Conservation (phyloP, 2,797 vertebrate genomes). For the Oreochromis grahami region DNA sequence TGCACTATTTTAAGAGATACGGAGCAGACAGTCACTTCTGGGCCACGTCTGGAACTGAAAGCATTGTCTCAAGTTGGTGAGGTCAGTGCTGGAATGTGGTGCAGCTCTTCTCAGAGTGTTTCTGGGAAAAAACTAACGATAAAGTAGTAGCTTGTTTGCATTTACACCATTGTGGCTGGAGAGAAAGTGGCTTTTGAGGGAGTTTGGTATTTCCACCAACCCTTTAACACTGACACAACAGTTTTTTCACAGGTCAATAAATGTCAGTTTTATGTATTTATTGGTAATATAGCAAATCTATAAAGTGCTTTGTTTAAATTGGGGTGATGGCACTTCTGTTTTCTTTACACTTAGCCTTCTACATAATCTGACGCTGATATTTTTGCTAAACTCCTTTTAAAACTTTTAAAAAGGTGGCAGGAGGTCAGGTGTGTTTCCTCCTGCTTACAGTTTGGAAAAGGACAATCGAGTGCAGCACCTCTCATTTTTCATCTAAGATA, state of each 20-base stretch:
- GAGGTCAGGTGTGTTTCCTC: background rate
- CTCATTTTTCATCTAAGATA: slow-evolving; percentile 14
- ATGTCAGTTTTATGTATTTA: background rate
- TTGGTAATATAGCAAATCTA: background rate
- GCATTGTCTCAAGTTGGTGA: background rate
- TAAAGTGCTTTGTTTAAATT: background rate
- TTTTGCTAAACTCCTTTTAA: background rate
- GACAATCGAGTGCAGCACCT: background rate
- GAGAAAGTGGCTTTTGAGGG: background rate
- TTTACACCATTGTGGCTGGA: background rate
- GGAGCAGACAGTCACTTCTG: background rate
- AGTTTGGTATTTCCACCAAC: no score
- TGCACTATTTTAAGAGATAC: background rate
- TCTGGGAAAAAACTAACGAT: background rate
- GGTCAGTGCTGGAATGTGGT: background rate
- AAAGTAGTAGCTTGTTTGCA: background rate
- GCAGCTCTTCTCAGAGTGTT: background rate
- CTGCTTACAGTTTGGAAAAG: background rate
- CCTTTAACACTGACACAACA: background rate
- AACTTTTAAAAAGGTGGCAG: background rate
- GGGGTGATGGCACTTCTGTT: background rate
- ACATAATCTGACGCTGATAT: background rate
- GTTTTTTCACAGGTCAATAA: background rate
- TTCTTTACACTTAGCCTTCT: background rate
- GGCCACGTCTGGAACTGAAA: background rate